These are phyloP conservation scores for Poecile atricapillus DNA, from an alignment of 2,113 vertebrate genomes.

Conservation along the genomic window DNA sequence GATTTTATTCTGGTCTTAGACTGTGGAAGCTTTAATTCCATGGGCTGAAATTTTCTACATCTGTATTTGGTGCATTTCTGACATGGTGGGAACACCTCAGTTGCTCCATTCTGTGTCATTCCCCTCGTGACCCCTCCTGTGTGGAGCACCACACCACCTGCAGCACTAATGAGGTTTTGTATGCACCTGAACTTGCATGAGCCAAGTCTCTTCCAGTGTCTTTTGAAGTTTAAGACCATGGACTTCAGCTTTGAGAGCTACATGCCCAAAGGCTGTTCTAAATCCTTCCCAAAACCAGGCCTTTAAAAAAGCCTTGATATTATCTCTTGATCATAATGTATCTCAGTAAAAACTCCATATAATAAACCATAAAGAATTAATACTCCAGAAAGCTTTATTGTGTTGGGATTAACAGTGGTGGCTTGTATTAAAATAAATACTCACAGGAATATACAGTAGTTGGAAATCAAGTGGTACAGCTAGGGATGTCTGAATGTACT, in stretches of 20 bases:
- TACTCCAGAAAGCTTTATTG: neutral
- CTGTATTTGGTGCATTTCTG: neutral
- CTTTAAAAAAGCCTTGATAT: neutral
- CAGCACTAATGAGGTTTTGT: neutral
- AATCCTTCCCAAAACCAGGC: neutral
- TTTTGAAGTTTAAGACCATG: neutral
- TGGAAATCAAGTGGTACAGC: neutral
- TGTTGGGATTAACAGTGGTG: neutral
- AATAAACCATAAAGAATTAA: neutral
- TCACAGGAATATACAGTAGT: neutral
- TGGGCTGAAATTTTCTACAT: accelerated
- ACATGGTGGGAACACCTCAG: neutral
- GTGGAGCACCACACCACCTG: neutral
- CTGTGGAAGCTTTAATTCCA: neutral
- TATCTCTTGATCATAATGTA: neutral
- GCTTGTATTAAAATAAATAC: neutral
- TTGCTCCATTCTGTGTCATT: neutral
- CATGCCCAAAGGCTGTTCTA: neutral
- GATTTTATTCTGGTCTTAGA: neutral
- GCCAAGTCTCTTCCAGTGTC: neutral
- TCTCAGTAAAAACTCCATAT: neutral
- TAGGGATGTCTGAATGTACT: neutral
- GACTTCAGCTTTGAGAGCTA: neutral
- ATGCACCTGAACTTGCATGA: neutral
- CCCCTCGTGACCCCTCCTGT: accelerated